phyloP scores from a whole-genome alignment of 2,113 vertebrate species.

The Formicarius rufipectus region DNA sequence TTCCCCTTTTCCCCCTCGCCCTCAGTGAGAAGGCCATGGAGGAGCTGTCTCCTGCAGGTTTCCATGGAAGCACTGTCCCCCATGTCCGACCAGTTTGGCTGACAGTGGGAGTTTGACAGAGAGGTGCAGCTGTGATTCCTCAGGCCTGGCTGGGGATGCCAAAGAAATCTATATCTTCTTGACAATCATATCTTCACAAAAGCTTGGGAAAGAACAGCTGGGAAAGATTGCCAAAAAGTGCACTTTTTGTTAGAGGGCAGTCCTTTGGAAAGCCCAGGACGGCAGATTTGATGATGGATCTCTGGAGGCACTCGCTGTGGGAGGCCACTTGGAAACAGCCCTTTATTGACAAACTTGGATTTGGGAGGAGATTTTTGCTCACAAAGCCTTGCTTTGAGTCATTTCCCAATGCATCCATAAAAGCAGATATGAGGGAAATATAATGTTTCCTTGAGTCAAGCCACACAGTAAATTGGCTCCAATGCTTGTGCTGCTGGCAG shows the following conservation, averaged over 20 bases:
- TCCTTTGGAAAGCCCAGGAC: background rate
- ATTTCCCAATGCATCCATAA: rapidly evolving
- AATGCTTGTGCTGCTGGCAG: background rate
- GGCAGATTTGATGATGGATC: background rate
- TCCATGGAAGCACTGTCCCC: background rate
- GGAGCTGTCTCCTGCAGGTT: background rate
- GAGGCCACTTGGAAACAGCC: background rate
- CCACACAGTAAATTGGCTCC: background rate
- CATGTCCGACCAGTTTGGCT: background rate
- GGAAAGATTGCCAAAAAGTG: background rate
- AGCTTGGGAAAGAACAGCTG: background rate
- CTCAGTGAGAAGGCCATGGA: background rate
- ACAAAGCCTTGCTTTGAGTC: background rate
- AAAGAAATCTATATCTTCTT: constrained; percentile 36
- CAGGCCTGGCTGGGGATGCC: background rate
- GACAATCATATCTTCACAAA: constrained; percentile 46
- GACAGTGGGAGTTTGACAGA: background rate
- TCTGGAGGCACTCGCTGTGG: background rate
- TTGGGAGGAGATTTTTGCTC: background rate
- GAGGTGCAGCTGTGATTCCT: background rate
- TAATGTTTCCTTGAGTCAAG: background rate
- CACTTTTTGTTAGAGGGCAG: background rate
- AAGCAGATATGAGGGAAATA: background rate
- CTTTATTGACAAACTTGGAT: constrained; percentile 19
- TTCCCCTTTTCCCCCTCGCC: rapidly evolving